Evolutionary conservation across 2,113 vertebrate species (phyloP), one percentile per base, ranked within the genome.

Genomic region (Osmerus eperlanus): DNA sequence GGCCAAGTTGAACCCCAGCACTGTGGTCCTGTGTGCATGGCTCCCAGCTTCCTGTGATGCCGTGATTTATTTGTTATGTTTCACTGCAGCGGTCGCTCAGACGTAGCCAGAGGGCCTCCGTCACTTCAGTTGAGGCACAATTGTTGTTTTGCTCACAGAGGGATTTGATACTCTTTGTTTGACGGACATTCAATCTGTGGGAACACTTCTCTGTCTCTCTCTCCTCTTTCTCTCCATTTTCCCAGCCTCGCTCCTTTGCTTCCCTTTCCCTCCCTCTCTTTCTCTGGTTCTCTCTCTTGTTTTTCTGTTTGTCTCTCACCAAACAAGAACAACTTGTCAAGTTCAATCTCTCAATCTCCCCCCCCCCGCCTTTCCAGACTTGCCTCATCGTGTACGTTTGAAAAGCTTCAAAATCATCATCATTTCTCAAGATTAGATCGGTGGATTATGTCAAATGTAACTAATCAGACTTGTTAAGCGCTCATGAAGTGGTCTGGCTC

Each of bases 151-250:
- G 76, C 79, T 78, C 78, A 76, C 75, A 76, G 71, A 79, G 85
- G 41, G 87, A 88, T 81, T 82, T 73, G 81, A 89, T 88, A 83
- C 63, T 76, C 81, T 85, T 79, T 79, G 82, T 83, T 72, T 84
- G 79, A 84, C 78, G 69, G 87, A 87, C 85, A 88, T 83, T 85
- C 67, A 85, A 87, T 91, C 86, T 88, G 81, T 87, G 84, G 82
- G 82, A 86, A 87, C 72, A 67, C 67, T 47, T 82, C 16, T 70
- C 61, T 69, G 71, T 62, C 77, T 72, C 64, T 64, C 68, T 69
- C 64, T 58, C 53, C 54, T 52, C 14, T 62, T 69, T 58, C 25
- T 65, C 32, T 66, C 75, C 72, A 21, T 58, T 73, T 16, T 52
- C 54, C 65, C 60, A 0, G 32, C 23, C 47, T 16, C 56, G 54